A percentile compares a stretch with the other conserved stretches of the same genome.
These are phyloP conservation scores for Pseudomugil gertrudae DNA, from an alignment of 2,797 vertebrate species.

Conservation along the genomic window DNA sequence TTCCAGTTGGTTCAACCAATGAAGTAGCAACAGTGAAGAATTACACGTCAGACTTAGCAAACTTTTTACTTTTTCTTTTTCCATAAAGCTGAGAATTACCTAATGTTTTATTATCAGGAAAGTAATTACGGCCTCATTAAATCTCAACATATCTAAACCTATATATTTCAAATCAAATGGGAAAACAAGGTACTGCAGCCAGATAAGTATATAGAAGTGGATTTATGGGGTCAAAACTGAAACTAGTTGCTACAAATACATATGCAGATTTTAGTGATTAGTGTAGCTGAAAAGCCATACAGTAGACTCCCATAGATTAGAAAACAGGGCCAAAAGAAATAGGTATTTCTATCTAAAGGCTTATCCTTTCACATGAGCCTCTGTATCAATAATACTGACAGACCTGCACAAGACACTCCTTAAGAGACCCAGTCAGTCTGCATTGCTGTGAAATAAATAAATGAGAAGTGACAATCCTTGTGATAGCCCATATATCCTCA, in stretches of 20 bases:
- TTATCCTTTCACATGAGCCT: conserved; percentile 61
- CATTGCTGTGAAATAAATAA: conserved; percentile 70
- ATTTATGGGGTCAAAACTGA: not conserved
- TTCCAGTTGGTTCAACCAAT: conserved; percentile 6
- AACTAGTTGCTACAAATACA: not conserved
- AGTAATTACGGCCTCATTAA: not conserved
- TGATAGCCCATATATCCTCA: conserved; percentile 73
- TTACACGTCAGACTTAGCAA: not conserved
- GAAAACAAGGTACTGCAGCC: not conserved
- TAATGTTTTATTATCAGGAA: not conserved
- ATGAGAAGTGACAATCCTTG: conserved; percentile 77
- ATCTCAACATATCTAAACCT: not conserved
- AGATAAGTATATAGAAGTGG: not conserved
- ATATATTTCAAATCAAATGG: not conserved
- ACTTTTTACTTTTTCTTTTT: not conserved
- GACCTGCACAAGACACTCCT: conserved; percentile 77
- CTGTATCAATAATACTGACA: conserved; percentile 74
- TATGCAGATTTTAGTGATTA: not conserved
- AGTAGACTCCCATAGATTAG: conserved; percentile 13
- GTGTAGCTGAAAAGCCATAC: not conserved
- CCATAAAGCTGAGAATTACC: not conserved
- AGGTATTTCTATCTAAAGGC: conserved; percentile 55
- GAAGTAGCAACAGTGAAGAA: conserved; percentile 7
- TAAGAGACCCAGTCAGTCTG: conserved; percentile 74
- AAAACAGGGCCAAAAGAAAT: conserved; percentile 9